A percentile compares a stretch with the other conserved stretches of the same genome.
Evolutionary conservation across 2,888 invertebrate species (phyloP).

Genomic region (Scrobipalpa atriplicella): DNA sequence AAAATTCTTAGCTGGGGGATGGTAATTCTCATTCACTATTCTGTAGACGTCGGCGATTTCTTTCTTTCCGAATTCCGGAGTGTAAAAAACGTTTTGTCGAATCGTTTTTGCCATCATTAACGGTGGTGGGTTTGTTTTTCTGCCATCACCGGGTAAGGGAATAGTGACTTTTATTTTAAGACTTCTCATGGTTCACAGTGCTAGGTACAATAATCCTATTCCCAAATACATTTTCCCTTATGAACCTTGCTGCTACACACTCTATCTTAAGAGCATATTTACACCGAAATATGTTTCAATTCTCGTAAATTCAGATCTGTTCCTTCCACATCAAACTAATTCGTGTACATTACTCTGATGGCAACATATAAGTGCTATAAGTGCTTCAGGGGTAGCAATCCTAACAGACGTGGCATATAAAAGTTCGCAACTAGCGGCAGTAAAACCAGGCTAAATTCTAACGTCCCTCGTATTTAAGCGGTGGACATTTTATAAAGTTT

Average conservation of each 20-base stretch:
- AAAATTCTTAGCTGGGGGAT: constrained; percentile 11
- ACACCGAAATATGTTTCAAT: constrained; percentile 8
- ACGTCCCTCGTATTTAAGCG: constrained; percentile 9
- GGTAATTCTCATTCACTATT: constrained; percentile 33
- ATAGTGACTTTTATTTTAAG: constrained; percentile 26
- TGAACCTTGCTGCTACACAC: not conserved
- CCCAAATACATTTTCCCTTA: not conserved
- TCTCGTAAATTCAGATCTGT: not conserved
- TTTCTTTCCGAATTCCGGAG: constrained; percentile 27
- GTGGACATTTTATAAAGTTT: constrained; percentile 19
- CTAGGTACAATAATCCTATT: not conserved
- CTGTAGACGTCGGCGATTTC: constrained; percentile 30
- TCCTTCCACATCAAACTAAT: constrained; percentile 4
- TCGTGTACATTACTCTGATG: constrained; percentile 6
- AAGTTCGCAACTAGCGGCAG: constrained; percentile 6
- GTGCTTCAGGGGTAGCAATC: not conserved
- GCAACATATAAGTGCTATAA: constrained; percentile 2
- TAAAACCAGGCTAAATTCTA: constrained; percentile 12
- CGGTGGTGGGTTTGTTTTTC: constrained; percentile 24
- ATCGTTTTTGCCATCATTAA: constrained; percentile 42
- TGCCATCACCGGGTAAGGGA: constrained; percentile 17
- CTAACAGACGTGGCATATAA: not conserved
- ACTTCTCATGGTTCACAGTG: too few relatives aligned
- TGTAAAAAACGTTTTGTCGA: constrained; percentile 34
- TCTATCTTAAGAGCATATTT: not conserved